phyloP scores from a whole-genome alignment of 2,888 invertebrate genomes.

The Lymantria dispar region DNA sequence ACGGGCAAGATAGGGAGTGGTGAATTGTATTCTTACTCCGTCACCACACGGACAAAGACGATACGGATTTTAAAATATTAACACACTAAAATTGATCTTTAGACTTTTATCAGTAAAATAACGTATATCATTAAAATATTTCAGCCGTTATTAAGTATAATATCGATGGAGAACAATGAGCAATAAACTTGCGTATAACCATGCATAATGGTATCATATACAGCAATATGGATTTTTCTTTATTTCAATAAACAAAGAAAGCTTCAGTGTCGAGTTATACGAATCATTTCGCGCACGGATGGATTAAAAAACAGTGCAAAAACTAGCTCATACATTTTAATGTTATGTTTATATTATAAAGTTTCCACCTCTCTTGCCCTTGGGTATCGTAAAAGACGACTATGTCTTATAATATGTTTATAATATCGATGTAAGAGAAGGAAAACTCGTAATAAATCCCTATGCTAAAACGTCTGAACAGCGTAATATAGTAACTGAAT shows the following conservation, averaged over 20 bases:
- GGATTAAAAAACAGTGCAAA: slow-evolving; percentile 34
- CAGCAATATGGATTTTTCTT: slow-evolving; percentile 52
- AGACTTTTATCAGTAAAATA: slow-evolving; percentile 53
- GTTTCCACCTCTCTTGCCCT: too few species aligned
- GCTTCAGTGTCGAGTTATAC: slow-evolving; percentile 39
- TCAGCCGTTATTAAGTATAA: slow-evolving; percentile 66
- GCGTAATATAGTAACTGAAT: too few species aligned
- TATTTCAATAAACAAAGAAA: slow-evolving; percentile 57
- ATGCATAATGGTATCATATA: slow-evolving; percentile 62
- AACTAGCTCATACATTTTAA: slow-evolving; percentile 31
- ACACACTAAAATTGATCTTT: slow-evolving; percentile 48
- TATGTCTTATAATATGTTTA: too few species aligned
- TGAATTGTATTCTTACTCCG: too few species aligned
- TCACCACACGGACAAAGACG: too few species aligned
- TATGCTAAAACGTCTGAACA: too few species aligned
- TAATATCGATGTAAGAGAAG: too few species aligned
- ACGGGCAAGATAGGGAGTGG: too few species aligned
- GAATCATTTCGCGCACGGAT: slow-evolving; percentile 47
- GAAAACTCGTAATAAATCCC: too few species aligned
- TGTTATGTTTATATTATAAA: slow-evolving; percentile 8
- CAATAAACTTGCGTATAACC: slow-evolving; percentile 73
- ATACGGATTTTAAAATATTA: too few species aligned
- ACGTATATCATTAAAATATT: slow-evolving; percentile 59
- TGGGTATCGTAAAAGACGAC: too few species aligned
- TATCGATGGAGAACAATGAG: slow-evolving; percentile 68